Percentiles rank a stretch among this genome's conserved stretches.
Evolutionary conservation across 2,888 invertebrate species (phyloP).

Genomic region (Cinara cedri): DNA sequence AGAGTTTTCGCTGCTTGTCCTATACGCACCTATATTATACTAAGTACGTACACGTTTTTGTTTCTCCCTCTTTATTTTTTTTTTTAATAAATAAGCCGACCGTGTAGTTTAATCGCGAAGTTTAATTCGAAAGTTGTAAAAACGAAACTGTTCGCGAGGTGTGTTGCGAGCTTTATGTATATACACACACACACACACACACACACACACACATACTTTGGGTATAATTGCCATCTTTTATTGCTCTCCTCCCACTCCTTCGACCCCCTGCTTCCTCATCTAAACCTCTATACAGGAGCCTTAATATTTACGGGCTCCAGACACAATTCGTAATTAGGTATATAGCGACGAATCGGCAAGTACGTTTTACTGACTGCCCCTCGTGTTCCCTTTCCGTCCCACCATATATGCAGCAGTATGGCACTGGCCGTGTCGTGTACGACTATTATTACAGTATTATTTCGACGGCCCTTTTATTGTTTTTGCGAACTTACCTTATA

Average conservation of each 20-base stretch:
- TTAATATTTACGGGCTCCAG: slow-evolving; percentile 30
- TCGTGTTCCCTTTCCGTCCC: too few species aligned
- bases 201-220: neutral
- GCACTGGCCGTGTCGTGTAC: neutral
- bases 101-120: neutral
- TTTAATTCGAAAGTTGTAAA: slow-evolving; percentile 47
- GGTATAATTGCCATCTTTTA: slow-evolving; percentile 33
- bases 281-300: neutral
- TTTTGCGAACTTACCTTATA: slow-evolving; percentile 26
- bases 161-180: neutral
- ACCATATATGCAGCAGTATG: too few species aligned
- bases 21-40: too few species aligned
- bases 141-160: slow-evolving; percentile 17
- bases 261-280: neutral
- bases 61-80: neutral
- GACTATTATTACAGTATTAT: neutral
- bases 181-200: neutral
- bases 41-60: neutral
- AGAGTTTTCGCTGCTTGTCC: neutral
- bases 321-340: slow-evolving; percentile 43
- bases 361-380: neutral
- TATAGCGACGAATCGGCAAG: slow-evolving; percentile 33
- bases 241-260: neutral
- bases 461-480: slow-evolving; percentile 49
- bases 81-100: slow-evolving; percentile 9